Conservation (phyloP, 2,113 vertebrate genomes). For the Rafetus swinhoei region DNA sequence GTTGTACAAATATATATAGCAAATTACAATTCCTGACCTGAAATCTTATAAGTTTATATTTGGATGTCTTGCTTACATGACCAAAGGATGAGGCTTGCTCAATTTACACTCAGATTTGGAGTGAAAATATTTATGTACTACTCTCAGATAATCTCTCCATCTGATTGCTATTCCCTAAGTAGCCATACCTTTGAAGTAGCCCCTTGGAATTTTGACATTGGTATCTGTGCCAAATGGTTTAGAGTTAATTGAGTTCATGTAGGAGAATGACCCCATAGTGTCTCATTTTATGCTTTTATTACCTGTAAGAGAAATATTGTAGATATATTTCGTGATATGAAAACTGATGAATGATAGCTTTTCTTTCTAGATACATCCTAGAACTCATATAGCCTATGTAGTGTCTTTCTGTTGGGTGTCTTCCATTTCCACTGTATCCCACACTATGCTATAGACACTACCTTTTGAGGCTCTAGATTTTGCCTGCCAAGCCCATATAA, state of each 20-base stretch:
- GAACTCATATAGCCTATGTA: neutral
- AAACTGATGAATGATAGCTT: neutral
- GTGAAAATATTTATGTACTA: neutral
- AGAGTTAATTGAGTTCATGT: neutral
- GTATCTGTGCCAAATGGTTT: neutral
- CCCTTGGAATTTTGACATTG: neutral
- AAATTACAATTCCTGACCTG: neutral
- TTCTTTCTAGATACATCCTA: neutral
- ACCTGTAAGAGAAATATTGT: neutral
- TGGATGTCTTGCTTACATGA: neutral
- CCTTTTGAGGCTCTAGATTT: slow-evolving; percentile 1
- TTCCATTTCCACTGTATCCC: neutral
- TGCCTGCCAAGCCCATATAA: neutral
- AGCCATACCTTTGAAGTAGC: neutral
- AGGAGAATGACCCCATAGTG: neutral
- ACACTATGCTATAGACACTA: neutral
- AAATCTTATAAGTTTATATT: neutral
- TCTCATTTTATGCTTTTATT: neutral
- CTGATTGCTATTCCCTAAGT: neutral
- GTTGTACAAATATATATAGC: neutral
- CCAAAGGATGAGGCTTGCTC: neutral
- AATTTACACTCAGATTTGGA: neutral
- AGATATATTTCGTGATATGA: neutral
- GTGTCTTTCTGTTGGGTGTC: slow-evolving; percentile 8
- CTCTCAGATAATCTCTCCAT: neutral